Evolutionary conservation across 2,113 vertebrate species (phyloP), one percentile per base, ranked within the genome.

Genomic region (Macquaria ambigua): DNA sequence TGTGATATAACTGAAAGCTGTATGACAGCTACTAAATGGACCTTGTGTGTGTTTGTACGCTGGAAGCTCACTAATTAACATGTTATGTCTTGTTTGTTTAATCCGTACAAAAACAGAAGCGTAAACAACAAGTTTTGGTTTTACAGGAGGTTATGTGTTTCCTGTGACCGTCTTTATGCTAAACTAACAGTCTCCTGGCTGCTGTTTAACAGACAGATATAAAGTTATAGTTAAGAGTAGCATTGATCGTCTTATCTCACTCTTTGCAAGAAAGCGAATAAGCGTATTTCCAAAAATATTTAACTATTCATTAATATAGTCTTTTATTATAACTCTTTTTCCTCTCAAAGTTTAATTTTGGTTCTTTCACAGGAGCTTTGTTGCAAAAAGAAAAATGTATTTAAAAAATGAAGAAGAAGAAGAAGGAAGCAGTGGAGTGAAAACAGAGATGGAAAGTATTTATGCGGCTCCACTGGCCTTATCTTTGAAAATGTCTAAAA

Each of bases 401-500:
- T n/a, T n/a, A 58, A 48, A 43, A 41, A 41, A 9, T n/a, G n/a
- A n/a, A n/a, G n/a, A 41, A 31, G 28, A 11, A 43, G 7, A 68
- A 2, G 0, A 10, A 58, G 16, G 9, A 86, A 37, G 43, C 86
- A 83, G 79, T 2, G 12, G 9, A 82, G 71, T 68, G 67, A 66
- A 79, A 69, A 82, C 23, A 53, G 59, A 73, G 37, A 59, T 6
- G 48, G 73, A 66, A 68, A 48, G 48, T 23, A 50, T 73, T 63
- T 67, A 59, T 55, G 63, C 25, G 3, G 61, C 72, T 48, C 43
- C 73, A 37, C 73, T 23, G 58, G 48, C 78, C 46, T 4, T 34
- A 14, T 89, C 77, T 89, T 77, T 86, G 71, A 80, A 87, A 72
- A 46, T 41, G 59, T 79, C 76, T 62, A 1, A 67, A 62, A 52